Percentiles rank a stretch among this genome's conserved stretches.
Evolutionary conservation across 2,113 vertebrate species (phyloP).

Genomic region (Phyllostomus discolor): DNA sequence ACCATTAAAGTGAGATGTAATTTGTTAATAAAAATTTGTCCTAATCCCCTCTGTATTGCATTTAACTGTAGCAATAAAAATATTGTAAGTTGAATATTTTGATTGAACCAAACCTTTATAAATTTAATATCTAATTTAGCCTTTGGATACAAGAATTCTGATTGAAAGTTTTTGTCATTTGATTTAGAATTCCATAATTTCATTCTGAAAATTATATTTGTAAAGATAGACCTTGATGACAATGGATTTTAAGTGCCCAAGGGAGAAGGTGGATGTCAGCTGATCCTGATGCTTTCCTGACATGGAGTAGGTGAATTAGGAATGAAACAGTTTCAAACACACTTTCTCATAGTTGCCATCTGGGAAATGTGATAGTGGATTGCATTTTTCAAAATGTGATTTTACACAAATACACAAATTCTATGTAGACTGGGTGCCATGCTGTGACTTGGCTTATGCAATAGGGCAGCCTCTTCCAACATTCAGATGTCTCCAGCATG

Average conservation of each 20-base stretch:
- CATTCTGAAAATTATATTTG: not conserved
- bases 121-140: not conserved
- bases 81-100: not conserved
- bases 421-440: rapidly evolving
- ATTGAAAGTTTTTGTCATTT: not conserved
- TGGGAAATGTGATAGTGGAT: not conserved
- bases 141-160: not conserved
- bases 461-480: not conserved
- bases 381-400: not conserved
- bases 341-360: not conserved
- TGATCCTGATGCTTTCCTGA: not conserved
- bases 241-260: not conserved
- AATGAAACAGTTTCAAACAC: not conserved
- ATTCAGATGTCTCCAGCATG: not conserved
- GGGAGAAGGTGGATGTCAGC: not conserved
- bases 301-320: not conserved
- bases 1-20: not conserved
- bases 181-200: not conserved
- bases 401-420: not conserved
- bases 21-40: not conserved
- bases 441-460: not conserved
- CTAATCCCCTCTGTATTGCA: not conserved
- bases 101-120: not conserved
- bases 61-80: not conserved
- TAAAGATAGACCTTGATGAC: not conserved